A percentile compares a stretch with the other conserved stretches of the same genome.
Evolutionary conservation across 2,113 vertebrate genomes (phyloP).

Genomic region (Salvelinus sp.): DNA sequence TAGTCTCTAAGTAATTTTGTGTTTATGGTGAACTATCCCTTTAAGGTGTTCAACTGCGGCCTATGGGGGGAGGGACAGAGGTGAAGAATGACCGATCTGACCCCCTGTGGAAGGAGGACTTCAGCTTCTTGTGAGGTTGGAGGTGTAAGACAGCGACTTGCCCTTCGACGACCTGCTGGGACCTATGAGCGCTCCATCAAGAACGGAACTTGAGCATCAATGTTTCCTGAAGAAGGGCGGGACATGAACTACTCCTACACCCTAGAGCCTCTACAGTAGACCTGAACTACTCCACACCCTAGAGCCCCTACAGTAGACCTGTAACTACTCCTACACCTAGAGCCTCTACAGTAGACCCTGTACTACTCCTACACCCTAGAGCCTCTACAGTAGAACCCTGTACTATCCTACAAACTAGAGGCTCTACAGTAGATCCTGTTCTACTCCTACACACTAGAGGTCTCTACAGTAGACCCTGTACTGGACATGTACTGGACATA

Average conservation of each 20-base stretch:
- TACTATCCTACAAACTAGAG: too few species aligned
- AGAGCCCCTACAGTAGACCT: too few species aligned
- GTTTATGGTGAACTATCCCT: not conserved
- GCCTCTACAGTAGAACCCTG: too few species aligned
- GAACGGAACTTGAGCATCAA: conserved; percentile 34
- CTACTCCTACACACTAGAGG: too few species aligned
- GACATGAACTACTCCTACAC: not conserved
- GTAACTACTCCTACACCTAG: too few species aligned
- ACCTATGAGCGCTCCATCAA: conserved; percentile 32
- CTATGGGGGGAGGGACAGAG: conserved; percentile 20
- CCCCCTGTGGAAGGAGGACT: conserved; percentile 55
- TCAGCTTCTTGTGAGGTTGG: conserved; percentile 34
- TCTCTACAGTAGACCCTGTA: too few species aligned
- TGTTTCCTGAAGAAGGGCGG: conserved; percentile 43
- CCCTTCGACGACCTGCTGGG: conserved; percentile 28
- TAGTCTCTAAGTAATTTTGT: not conserved
- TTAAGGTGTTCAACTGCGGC: conserved; percentile 22
- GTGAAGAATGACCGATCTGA: conserved; percentile 11
- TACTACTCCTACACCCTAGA: too few species aligned
- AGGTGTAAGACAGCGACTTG: conserved; percentile 30
- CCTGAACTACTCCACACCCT: too few species aligned
- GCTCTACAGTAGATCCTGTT: too few species aligned
- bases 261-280: too few species aligned
- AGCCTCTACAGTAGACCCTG: too few species aligned
- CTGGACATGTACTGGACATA: too few species aligned